These are phyloP conservation scores for Halcyon smyrnensis DNA, from an alignment of 2,797 vertebrate genomes.

Conservation along the genomic window DNA sequence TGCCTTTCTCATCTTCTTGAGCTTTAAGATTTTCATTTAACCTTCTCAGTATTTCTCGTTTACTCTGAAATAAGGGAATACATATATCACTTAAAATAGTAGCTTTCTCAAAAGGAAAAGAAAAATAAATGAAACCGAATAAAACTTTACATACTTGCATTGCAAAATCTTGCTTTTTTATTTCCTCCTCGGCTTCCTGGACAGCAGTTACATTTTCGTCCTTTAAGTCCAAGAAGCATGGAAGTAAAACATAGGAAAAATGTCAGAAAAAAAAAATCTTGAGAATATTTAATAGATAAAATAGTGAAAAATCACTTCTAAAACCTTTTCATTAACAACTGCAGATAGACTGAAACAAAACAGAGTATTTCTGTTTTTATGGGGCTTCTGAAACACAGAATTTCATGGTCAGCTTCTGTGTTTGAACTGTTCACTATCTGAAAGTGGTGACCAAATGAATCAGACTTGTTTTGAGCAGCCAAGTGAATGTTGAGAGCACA, in stretches of 20 bases:
- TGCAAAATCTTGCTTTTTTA: slow-evolving; percentile 74
- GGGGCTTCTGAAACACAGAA: not conserved
- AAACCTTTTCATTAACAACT: not conserved
- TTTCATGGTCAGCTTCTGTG: not conserved
- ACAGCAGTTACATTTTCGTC: slow-evolving; percentile 63
- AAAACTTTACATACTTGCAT: slow-evolving; percentile 73
- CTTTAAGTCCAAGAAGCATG: slow-evolving; percentile 64
- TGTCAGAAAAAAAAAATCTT: not conserved
- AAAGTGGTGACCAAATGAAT: not conserved
- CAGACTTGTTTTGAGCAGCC: not conserved
- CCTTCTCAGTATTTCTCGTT: slow-evolving; percentile 90
- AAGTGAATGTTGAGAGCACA: not conserved
- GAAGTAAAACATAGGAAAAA: slow-evolving; percentile 31
- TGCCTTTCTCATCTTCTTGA: slow-evolving; percentile 79
- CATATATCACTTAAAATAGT: not conserved
- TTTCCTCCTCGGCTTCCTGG: slow-evolving; percentile 79
- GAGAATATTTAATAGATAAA: not conserved
- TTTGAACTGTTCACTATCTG: not conserved
- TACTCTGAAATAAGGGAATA: slow-evolving; percentile 81
- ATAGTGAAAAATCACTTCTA: not conserved
- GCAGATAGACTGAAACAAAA: not conserved
- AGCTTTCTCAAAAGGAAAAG: not conserved
- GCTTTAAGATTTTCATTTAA: slow-evolving; percentile 92
- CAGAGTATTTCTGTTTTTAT: not conserved
- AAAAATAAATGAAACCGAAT: not conserved